Evolutionary conservation across 2,888 invertebrate genomes (phyloP).

Genomic region (Dasysyrphus albostriatus): DNA sequence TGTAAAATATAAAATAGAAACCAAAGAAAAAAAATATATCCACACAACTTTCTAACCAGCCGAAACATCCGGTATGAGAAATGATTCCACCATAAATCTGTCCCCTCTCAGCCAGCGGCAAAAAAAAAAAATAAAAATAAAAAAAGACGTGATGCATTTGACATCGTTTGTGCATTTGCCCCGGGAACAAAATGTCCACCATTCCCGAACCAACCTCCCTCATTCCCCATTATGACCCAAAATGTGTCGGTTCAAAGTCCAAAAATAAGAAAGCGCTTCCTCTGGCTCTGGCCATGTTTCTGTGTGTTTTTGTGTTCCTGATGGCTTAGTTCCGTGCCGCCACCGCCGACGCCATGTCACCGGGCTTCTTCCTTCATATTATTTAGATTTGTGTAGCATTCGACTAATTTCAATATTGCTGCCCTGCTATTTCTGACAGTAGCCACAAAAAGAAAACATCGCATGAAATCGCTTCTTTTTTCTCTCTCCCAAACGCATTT

Average conservation of each 20-base stretch:
- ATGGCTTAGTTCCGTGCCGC: constrained; percentile 32
- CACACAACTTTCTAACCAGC: constrained; percentile 46
- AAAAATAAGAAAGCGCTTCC: constrained; percentile 73
- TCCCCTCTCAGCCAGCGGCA: constrained; percentile 5
- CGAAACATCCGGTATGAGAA: constrained; percentile 71
- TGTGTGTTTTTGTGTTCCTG: constrained; percentile 37
- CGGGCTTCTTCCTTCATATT: constrained; percentile 22
- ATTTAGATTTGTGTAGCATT: constrained; percentile 22
- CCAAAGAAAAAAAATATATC: constrained; percentile 27
- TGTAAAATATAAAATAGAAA: constrained; percentile 40
- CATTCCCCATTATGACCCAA: constrained; percentile 14
- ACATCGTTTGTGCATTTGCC: constrained; percentile 55
- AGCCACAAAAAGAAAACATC: constrained; percentile 50
- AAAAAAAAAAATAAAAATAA: neutral
- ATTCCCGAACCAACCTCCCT: constrained; percentile 19
- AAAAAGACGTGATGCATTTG: constrained; percentile 47
- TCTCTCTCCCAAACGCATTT: constrained; percentile 52
- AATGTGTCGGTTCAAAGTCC: constrained; percentile 60
- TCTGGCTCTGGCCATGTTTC: constrained; percentile 16
- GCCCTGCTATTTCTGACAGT: constrained; percentile 62
- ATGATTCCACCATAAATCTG: constrained; percentile 66
- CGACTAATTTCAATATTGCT: constrained; percentile 66
- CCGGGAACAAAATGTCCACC: constrained; percentile 65
- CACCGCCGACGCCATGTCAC: constrained; percentile 1
- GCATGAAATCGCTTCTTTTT: constrained; percentile 41